Evolutionary conservation across 2,113 vertebrate species (phyloP).

Genomic region (Machaerirhynchus nigripectus): DNA sequence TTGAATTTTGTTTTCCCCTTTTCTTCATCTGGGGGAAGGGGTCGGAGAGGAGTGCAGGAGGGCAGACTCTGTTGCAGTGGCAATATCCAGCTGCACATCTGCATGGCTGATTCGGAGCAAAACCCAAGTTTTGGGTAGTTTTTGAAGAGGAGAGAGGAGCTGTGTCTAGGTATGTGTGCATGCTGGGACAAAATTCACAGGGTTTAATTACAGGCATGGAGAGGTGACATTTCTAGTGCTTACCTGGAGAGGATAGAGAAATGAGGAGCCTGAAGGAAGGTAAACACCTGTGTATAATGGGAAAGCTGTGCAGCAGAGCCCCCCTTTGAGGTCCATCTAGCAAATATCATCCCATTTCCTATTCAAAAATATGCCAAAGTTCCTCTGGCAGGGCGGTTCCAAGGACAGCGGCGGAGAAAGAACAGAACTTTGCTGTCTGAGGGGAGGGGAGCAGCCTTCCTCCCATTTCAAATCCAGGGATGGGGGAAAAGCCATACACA

Average conservation of each 20-base stretch:
- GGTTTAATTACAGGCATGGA: neutral
- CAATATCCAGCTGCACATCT: neutral
- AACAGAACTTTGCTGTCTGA: neutral
- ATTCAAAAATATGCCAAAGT: neutral
- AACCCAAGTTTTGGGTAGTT: neutral
- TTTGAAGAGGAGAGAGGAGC: neutral
- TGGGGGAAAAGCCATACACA: fast-evolving
- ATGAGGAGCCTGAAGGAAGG: neutral
- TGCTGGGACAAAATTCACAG: neutral
- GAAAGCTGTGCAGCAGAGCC: neutral
- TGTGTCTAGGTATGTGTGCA: fast-evolving
- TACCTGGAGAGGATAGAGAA: neutral
- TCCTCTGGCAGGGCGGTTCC: neutral
- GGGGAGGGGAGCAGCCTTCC: neutral
- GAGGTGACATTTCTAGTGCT: constrained; percentile 4
- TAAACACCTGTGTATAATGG: neutral
- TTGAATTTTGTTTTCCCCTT: neutral
- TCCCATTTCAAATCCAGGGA: neutral
- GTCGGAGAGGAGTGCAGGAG: neutral
- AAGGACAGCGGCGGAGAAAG: neutral
- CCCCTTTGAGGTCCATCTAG: neutral
- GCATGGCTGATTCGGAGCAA: neutral
- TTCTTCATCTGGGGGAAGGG: neutral
- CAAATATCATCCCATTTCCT: neutral
- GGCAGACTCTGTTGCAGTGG: neutral